phyloP scores from a whole-genome alignment of 2,888 invertebrate species.

The Galeopsomyia nigrocyanea region DNA sequence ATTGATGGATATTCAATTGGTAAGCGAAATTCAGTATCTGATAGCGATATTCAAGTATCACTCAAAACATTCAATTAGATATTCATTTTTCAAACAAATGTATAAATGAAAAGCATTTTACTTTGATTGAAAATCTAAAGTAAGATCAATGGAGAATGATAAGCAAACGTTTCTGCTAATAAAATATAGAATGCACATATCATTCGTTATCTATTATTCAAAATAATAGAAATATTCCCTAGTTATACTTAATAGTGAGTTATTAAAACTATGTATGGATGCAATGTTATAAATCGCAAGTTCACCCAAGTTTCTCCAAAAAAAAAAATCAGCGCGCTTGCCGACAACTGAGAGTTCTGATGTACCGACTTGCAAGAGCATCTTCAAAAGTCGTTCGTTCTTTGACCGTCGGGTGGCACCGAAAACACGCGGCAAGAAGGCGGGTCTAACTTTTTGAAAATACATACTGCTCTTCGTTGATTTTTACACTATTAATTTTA shows the following conservation, averaged over 20 bases:
- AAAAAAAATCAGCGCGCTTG: conserved; percentile 7
- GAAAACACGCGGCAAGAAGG: conserved; percentile 23
- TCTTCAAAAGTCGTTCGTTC: conserved; percentile 41
- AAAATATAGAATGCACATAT: too few relatives aligned
- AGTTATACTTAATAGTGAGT: background rate
- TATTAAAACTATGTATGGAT: background rate
- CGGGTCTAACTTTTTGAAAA: background rate
- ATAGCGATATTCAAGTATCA: too few relatives aligned
- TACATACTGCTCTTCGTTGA: background rate
- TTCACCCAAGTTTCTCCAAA: background rate
- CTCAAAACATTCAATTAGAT: too few relatives aligned
- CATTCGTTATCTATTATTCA: too few relatives aligned
- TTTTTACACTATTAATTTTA: too few relatives aligned
- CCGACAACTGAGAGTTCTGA: conserved; percentile 43
- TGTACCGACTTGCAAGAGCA: conserved; percentile 44
- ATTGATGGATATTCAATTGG: too few relatives aligned
- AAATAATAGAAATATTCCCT: too few relatives aligned
- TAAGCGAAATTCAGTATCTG: too few relatives aligned
- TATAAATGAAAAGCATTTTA: too few relatives aligned
- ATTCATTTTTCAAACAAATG: too few relatives aligned
- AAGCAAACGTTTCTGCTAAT: background rate
- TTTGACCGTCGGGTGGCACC: conserved; percentile 46
- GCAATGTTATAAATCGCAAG: background rate
- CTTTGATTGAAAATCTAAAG: too few relatives aligned
- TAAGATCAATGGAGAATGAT: background rate